phyloP scores from a whole-genome alignment of 2,797 vertebrate genomes.

The Paguma larvata region DNA sequence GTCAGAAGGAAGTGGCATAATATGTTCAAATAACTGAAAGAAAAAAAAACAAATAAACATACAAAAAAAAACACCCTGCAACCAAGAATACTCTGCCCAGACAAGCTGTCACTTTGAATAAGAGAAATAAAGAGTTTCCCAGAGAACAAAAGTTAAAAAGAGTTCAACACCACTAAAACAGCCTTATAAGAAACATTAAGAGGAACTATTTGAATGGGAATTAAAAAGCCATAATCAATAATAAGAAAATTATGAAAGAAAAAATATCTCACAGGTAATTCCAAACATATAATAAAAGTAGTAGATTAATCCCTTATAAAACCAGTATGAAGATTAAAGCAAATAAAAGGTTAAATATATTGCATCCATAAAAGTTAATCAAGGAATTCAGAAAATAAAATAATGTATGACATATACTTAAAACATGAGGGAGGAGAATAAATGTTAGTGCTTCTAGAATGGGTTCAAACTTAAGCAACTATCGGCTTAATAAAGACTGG shows the following conservation, averaged over 20 bases:
- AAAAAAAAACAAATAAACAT: background rate
- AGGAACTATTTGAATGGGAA: background rate
- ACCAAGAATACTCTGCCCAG: background rate
- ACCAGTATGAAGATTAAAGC: background rate
- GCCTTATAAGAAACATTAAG: background rate
- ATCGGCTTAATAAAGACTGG: background rate
- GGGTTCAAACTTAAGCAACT: background rate
- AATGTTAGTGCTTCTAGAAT: background rate
- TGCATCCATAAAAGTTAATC: background rate
- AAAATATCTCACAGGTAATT: background rate
- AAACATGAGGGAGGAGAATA: background rate
- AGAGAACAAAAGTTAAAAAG: background rate
- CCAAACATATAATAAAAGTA: background rate
- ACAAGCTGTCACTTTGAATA: background rate
- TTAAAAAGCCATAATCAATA: background rate
- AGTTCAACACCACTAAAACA: background rate
- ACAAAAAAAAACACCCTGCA: background rate
- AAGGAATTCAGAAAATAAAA: background rate
- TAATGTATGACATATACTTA: background rate
- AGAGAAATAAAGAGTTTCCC: background rate
- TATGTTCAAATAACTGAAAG: background rate
- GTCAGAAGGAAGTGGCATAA: background rate
- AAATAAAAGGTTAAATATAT: background rate
- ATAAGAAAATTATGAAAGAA: background rate
- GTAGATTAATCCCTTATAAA: background rate